phyloP scores from a whole-genome alignment of 2,797 vertebrate genomes.

The Galaxias olidus region DNA sequence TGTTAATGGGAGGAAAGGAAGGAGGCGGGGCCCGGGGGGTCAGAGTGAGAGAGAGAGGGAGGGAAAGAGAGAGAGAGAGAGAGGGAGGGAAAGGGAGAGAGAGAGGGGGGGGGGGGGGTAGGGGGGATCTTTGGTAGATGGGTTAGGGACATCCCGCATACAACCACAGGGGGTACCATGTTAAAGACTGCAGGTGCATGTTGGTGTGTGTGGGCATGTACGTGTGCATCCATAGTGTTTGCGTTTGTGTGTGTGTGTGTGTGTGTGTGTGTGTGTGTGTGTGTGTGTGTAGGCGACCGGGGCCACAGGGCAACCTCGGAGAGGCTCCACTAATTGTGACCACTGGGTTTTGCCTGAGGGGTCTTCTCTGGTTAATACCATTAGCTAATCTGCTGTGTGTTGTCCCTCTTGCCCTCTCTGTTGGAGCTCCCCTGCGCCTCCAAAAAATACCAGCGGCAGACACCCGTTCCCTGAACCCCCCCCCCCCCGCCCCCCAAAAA shows the following conservation, averaged over 20 bases:
- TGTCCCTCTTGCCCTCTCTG: slow-evolving; percentile 71
- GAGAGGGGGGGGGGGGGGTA: too few relatives aligned
- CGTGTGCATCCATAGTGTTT: not conserved
- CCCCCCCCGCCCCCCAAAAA: not conserved
- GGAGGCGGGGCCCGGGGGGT: slow-evolving; percentile 28
- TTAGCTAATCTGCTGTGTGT: slow-evolving; percentile 81
- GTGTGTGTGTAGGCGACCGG: slow-evolving; percentile 25
- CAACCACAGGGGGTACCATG: too few relatives aligned
- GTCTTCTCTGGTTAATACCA: slow-evolving; percentile 76
- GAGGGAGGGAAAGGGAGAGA: not conserved
- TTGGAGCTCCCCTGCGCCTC: slow-evolving; percentile 27
- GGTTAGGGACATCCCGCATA: too few relatives aligned
- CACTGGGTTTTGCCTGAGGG: slow-evolving; percentile 74
- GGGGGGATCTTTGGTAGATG: too few relatives aligned
- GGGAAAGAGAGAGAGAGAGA: slow-evolving; percentile 8
- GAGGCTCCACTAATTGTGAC: slow-evolving; percentile 77
- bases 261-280: slow-evolving; percentile 9
- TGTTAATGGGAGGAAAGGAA: slow-evolving; percentile 56
- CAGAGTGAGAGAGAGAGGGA: not conserved
- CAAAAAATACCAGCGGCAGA: slow-evolving; percentile 9
- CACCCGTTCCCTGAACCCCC: slow-evolving; percentile 20
- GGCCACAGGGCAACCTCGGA: slow-evolving; percentile 69
- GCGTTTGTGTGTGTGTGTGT: not conserved
- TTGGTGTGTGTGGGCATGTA: slow-evolving; percentile 24
- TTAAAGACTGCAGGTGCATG: slow-evolving; percentile 39